Base-by-base conservation (phyloP, 2,113 vertebrate species). In the Microtus pennsylvanicus region DNA sequence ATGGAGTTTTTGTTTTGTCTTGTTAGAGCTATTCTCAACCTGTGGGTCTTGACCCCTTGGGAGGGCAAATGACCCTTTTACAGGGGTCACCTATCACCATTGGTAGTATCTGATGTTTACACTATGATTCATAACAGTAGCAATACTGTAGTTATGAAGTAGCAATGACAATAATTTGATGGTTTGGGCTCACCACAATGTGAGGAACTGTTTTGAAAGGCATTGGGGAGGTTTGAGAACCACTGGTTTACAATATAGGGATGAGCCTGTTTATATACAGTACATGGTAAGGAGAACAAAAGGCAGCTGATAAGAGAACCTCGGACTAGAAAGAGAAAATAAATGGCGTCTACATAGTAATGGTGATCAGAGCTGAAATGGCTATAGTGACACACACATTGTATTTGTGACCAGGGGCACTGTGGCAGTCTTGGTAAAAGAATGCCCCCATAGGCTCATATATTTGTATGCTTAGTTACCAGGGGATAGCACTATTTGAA, bases 281-380 rank as follows among this genome's bases (percentile, higher is more conserved):
- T n/a, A 61, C 69, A 52, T n/a, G 5, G 58, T 85, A 90, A 94
- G 83, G 86, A 93, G 76, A 85, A 45, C n/a, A 95, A 93, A 80
- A 93, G 70, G 90, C 47, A 90, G 38, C 74, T 78, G 63, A 30
- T 93, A 90, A 81, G 14, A 69, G 80, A 80, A 89, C 7, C 11
- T 90, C 65, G 93, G 30, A 2, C 74, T 95, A n/a, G 81, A 33
- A 1, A 63, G 91, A 52, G 89, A 80, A 93, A 82, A n/a, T 70
- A 50, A 76, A 38, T 77, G 13, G 19, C 7, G 24, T 19, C 38
- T 47, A 45, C 9, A 11, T 30, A 67, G 58, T 26, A 52, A 85
- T 8, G n/a, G 50, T 45, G 74, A 81, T 30, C 22, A 89, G 87
- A 75, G 5, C 38, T 90, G 63, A 81, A 67, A 50, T 42, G 21